Conservation (phyloP, 2,888 invertebrate species). For the Norana najaformis region DNA sequence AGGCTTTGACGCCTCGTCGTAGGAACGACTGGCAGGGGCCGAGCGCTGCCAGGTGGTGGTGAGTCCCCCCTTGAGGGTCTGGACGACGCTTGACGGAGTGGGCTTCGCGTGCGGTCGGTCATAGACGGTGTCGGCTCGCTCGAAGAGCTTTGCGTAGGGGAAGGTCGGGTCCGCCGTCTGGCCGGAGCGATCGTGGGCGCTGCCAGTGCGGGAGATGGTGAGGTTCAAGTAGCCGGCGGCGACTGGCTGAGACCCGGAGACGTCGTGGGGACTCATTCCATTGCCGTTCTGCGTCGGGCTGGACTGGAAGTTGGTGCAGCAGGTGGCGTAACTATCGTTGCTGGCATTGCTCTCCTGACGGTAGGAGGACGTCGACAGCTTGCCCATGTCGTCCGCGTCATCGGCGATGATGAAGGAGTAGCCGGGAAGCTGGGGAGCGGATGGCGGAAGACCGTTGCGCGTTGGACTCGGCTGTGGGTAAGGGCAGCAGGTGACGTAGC, state of each 20-base stretch:
- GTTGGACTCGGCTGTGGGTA: slow-evolving; percentile 28
- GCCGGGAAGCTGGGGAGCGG: neutral
- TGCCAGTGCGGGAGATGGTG: neutral
- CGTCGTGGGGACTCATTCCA: neutral
- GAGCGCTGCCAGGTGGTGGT: slow-evolving; percentile 29
- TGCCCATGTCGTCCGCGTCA: neutral
- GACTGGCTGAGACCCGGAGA: neutral
- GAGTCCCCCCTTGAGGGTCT: neutral
- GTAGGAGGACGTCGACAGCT: neutral
- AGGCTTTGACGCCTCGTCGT: slow-evolving; percentile 30
- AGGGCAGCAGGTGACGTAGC: slow-evolving; percentile 32
- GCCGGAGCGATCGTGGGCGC: neutral
- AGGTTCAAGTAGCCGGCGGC: neutral
- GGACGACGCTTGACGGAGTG: neutral
- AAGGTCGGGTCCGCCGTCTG: neutral
- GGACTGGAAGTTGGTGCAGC: slow-evolving; percentile 23
- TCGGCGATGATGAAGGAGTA: slow-evolving; percentile 17
- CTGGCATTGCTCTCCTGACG: slow-evolving; percentile 30
- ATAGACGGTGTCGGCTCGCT: neutral
- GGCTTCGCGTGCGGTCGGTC: neutral
- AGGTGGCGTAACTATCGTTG: slow-evolving; percentile 34
- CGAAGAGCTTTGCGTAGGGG: neutral
- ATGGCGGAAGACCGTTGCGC: slow-evolving; percentile 8
- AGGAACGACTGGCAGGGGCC: slow-evolving; percentile 30
- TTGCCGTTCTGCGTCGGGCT: slow-evolving; percentile 24